Base-by-base conservation (phyloP, 2,888 invertebrate species). In the Amblyjoppa proteus region DNA sequence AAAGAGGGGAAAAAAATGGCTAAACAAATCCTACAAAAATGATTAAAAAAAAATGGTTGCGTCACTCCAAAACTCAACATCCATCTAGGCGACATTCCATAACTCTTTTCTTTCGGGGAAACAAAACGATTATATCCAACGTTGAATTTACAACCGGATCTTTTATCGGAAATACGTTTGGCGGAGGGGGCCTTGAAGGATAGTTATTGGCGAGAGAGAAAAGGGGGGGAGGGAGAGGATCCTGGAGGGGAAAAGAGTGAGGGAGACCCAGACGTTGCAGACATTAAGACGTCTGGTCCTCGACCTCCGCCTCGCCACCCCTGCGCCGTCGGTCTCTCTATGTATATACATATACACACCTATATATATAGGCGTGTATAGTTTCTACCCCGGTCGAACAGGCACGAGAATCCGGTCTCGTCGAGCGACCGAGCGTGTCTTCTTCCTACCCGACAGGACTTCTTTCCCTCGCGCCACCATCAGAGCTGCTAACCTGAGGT, bases 201-300 rank as follows among this genome's bases (percentile, higher is more conserved):
- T 81, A 81, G 85, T 80, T 83, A 83, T 85, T 83, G 41, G 69
- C 28, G 51, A 61, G 49, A 56, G 53, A 53, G 31, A 64, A 38
- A 58, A 20, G 51, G 76, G 45, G n/a, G 16, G 66, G 28, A 71
- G n/a, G 34, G 34, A 53, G 74, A 56, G 71, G 61, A 64, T 56
- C 4, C 45, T 16, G 71, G 71, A 58, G 45, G 25, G 69, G 49
- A 79, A 53, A 70, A 66, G 58, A 64, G 76, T n/a, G 81, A 78
- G 75, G 71, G 85, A 84, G 88, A 90, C 86, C 88, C 86, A 89
- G 90, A 89, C 90, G 89, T 89, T 90, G 88, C 89, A 90, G 92
- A 91, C 93, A 92, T 93, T 93, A 93, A 93, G 93, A 93, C 92
- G 93, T 93, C 93, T 93, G 92, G 92, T 90, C 90, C 91, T 93